Base-by-base conservation (phyloP, 2,113 vertebrate species). In the Leptosomus discolor region DNA sequence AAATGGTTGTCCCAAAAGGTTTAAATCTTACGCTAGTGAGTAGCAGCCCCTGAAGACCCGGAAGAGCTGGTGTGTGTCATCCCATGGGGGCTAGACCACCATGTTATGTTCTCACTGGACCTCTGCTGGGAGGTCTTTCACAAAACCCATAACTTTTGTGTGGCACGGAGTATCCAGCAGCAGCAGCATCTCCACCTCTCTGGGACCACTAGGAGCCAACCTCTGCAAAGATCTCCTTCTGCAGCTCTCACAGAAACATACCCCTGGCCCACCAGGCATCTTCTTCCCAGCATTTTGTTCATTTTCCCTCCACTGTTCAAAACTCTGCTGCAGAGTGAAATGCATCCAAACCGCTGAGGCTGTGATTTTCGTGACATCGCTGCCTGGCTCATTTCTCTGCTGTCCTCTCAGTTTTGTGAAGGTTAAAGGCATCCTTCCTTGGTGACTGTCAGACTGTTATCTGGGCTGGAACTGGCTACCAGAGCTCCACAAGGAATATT, bases 321-420 rank as follows among this genome's bases (percentile, higher is more conserved):
- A 78, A 71, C 73, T 61, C 82, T 3, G 6, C 68, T 51, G 94
- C 85, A 77, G 94, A 97, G 85, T 37, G 27, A 93, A 97, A 90
- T 6, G 6, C 78, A 80, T 89, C 87, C 53, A 48, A 97, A 96
- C 51, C 9, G 54, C 97, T 94, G 98, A 98, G 97, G 81, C 88
- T 95, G 95, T 94, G 88, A 95, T 97, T 97, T 97, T 96, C 95
- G 61, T 24, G 95, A 96, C 94, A 96, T 93, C 29, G 8, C 93
- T 86, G 70, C 96, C 95, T 95, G 90, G 92, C 96, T 98, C 97
- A 73, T 95, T 98, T 97, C 97, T 97, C 93, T 96, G 92, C 95
- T 92, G 97, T 97, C 96, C 96, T 98, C 97, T 97, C 96, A 92
- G 89, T 94, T 97, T 97, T 96, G 81, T 97, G 97, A 97, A 98